Percentiles rank a stretch among this genome's conserved stretches.
Conservation (phyloP, 2,888 invertebrate genomes). For the Clusia tigrina region DNA sequence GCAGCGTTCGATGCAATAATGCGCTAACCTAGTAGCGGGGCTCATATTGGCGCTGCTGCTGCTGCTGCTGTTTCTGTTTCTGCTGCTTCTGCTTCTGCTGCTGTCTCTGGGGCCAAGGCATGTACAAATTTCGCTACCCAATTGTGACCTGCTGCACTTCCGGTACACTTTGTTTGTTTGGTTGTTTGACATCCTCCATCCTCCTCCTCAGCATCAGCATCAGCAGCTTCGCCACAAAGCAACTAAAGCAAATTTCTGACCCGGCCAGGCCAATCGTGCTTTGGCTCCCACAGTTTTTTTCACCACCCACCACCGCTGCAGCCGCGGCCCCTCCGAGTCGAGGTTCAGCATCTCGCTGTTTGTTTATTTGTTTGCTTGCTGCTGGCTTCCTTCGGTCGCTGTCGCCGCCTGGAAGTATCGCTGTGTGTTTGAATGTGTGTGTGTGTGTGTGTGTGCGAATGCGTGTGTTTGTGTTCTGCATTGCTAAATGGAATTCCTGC, state of each 20-base stretch:
- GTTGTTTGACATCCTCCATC: not conserved
- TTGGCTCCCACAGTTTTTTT: not conserved
- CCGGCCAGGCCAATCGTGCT: not conserved
- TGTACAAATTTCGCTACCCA: constrained; percentile 15
- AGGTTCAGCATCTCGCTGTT: too few relatives aligned
- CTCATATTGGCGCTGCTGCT: not conserved
- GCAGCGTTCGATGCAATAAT: constrained; percentile 1
- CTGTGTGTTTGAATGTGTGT: not conserved
- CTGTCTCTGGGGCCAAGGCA: constrained; percentile 10
- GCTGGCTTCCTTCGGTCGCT: too few relatives aligned
- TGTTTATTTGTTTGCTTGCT: too few relatives aligned
- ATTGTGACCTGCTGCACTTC: constrained; percentile 14
- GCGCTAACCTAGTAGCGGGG: constrained; percentile 10
- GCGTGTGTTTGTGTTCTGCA: constrained; percentile 6
- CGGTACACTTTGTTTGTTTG: constrained; percentile 7
- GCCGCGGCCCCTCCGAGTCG: not conserved
- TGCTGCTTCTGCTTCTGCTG: not conserved
- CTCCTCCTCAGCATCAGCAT: too few relatives aligned
- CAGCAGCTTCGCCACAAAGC: too few relatives aligned
- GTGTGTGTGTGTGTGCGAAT: constrained; percentile 10
- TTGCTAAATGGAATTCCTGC: constrained; percentile 1
- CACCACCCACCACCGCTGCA: not conserved
- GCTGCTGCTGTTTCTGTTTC: not conserved
- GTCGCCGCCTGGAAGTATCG: not conserved
- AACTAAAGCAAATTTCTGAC: not conserved